A percentile compares a stretch with the other conserved stretches of the same genome.
These are phyloP conservation scores for Chironomus tepperi DNA, from an alignment of 1,140 invertebrate genomes.

Conservation along the genomic window DNA sequence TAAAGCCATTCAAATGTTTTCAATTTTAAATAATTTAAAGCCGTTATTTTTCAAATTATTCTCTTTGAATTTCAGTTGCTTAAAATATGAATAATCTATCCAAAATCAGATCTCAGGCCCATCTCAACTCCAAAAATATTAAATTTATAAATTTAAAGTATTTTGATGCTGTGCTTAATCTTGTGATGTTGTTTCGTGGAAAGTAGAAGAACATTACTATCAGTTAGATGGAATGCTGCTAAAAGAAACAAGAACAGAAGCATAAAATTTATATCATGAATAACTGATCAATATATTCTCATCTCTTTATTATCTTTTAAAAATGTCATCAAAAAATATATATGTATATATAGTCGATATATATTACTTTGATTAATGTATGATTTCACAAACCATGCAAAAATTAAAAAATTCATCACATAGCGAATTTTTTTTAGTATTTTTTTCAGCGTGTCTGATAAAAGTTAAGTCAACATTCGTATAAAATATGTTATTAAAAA, in stretches of 20 bases:
- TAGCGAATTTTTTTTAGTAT: neutral
- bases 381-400: neutral
- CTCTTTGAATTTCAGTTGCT: too few relatives aligned
- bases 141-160: too few relatives aligned
- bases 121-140: too few relatives aligned
- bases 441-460: neutral
- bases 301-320: neutral
- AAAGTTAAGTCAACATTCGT: neutral
- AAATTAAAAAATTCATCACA: neutral
- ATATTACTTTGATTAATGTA: neutral
- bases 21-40: too few relatives aligned
- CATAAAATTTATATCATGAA: neutral
- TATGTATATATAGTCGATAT: neutral
- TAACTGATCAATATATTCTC: neutral
- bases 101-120: too few relatives aligned
- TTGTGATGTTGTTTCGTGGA: conserved; percentile 1
- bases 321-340: neutral
- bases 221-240: neutral
- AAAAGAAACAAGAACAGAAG: neutral
- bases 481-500: too few relatives aligned
- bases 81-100: too few relatives aligned
- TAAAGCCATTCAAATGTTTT: too few relatives aligned
- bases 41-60: too few relatives aligned
- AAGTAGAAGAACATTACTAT: neutral
- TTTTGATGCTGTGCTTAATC: neutral